Base-by-base conservation (phyloP, 1,140 invertebrate genomes). In the Doryteuthis pealeii region DNA sequence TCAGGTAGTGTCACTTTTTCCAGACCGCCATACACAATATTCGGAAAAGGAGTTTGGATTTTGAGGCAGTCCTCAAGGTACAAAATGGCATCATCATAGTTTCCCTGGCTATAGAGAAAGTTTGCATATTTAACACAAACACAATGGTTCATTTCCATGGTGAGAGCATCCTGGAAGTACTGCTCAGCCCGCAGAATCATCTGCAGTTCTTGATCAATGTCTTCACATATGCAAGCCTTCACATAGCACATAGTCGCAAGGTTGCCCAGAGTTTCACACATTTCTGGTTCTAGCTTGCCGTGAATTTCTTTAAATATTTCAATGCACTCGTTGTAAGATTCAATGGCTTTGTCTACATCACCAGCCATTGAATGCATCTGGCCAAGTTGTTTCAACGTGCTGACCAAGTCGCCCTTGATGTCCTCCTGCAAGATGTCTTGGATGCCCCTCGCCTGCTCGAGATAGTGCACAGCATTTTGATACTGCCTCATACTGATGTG, bases 401-500 rank as follows among this genome's bases (percentile, higher is more conserved):
- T 80, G 26, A 85, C 83, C 22, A 86, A 71, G 71, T 86, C 85
- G 15, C 80, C 85, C 70, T 84, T 84, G 35, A 86, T 86, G 65
- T 86, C 85, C 54, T 86, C 84, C 33, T 83, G 83, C 80, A 86
- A 76, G 2, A 82, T 80, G 75, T 85, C 83, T 74, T 86, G 84
- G 74, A 85, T 85, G 72, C 83, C 82, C 43, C 83, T 77, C 2
- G 84, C 85, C 75, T 85, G 83, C 73, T 85, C 84, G 35, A 86
- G 76, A 76, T 84, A 84, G 26, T 84, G 80, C 1, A 83, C 81
- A 26, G 85, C 84, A 76, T 85, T 84, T 74, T 85, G 81, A 68
- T 85, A 86, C 75, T 86, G 84, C 68, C 84, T 81, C 85, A 86
- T 86, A 73, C 80, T 84, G 49, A 85, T 83, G 75, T 86, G 84